These are phyloP conservation scores for Bellardia bayeri DNA, from an alignment of 2,888 invertebrate genomes.

Conservation along the genomic window DNA sequence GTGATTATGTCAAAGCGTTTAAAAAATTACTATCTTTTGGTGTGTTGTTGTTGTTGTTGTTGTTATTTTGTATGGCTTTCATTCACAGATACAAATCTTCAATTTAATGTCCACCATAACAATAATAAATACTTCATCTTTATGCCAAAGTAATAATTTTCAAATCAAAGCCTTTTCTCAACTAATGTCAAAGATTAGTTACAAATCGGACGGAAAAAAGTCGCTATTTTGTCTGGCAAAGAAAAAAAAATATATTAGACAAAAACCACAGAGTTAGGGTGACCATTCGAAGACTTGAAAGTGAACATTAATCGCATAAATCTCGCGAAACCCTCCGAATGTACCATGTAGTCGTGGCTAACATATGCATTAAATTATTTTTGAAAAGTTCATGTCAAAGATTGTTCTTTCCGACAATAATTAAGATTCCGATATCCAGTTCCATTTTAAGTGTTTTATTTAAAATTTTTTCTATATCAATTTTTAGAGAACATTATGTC, in stretches of 20 bases:
- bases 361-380: no score
- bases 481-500: no score
- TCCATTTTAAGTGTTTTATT: no score
- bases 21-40: constrained; percentile 1
- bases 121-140: constrained; percentile 61
- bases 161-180: constrained; percentile 79
- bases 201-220: constrained; percentile 77
- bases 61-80: neutral
- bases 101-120: constrained; percentile 54
- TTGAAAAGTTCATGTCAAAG: no score
- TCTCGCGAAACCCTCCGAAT: no score
- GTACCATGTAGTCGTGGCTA: no score
- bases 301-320: no score
- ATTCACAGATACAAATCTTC: constrained; percentile 32
- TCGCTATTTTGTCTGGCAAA: constrained; percentile 32
- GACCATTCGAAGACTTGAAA: neutral
- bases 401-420: no score
- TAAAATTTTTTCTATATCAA: no score
- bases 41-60: neutral
- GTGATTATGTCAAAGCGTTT: constrained; percentile 21
- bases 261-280: neutral
- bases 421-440: no score
- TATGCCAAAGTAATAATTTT: constrained; percentile 78
- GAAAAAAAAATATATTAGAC: neutral
- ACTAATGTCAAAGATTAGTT: constrained; percentile 82